Evolutionary conservation across 1,140 invertebrate species (phyloP), one percentile per base, ranked within the genome.

Genomic region (Anoplophora glabripennis): DNA sequence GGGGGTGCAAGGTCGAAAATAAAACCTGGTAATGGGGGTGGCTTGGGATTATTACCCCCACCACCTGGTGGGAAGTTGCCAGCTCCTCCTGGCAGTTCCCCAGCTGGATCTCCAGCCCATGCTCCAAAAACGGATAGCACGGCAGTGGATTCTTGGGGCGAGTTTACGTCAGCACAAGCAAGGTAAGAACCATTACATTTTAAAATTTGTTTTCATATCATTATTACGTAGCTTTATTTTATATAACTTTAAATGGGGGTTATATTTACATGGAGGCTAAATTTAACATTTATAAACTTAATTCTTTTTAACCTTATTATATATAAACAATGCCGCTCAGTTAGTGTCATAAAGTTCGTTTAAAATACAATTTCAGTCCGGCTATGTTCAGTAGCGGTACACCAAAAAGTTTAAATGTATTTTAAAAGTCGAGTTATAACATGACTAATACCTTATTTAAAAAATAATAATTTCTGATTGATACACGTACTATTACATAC

Each of bases 21-120:
- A 15, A 73, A 73, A 63, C 11, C 59, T 36, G 57, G 58, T 40
- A 53, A 74, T 1, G 75, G 77, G 0, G 74, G 72, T 41, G 77
- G 76, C n/a, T 71, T 80, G 40, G 85, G 84, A 17, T 80, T 86
- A 34, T 80, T 93, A 33, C 92, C 93, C 55, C 93, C 94, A 41
- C 93, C 93, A 33, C 91, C 93, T 28, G 87, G 82, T 45, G 84
- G 84, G 60, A 85, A 86, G 60, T 84, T 86, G 11, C 85, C 84
- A 0, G 87, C 87, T 35, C 86, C 88, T 12, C 84, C 86, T 44
- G 87, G 89, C 68, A 85, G 81, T 61, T 77, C 77, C 44, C 78
- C 80, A 44, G 77, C 79, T 11, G 74, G 76, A 17, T 80, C 79
- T 58, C 76, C 79, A 59, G 77, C 78, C 49, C 79, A 79, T 64